Conservation (phyloP, 2,888 invertebrate genomes). For the Diadromus collaris region DNA sequence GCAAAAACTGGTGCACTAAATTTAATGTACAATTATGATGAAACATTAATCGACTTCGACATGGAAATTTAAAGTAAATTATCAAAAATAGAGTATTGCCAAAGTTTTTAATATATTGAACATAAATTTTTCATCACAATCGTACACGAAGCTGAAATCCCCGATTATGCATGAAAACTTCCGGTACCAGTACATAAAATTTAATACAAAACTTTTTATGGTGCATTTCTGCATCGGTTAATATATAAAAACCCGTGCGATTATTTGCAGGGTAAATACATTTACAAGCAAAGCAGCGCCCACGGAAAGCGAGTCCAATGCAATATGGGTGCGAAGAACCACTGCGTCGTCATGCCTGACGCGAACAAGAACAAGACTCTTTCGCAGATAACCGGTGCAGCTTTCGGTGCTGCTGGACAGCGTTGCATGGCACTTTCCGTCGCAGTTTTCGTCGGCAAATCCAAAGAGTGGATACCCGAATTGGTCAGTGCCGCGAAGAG, state of each 20-base stretch:
- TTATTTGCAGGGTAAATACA: slow-evolving; percentile 89
- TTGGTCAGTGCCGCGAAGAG: slow-evolving; percentile 90
- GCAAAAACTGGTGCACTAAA: no score
- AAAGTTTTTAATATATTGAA: no score
- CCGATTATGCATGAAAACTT: no score
- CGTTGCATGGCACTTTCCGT: slow-evolving; percentile 99
- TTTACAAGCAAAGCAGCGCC: slow-evolving; percentile 94
- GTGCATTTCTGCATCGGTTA: no score
- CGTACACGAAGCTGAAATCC: no score
- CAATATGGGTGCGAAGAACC: slow-evolving; percentile 99
- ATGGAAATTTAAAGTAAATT: no score
- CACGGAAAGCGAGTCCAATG: slow-evolving; percentile 98
- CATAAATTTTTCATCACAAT: no score
- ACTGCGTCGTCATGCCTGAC: slow-evolving; percentile 98
- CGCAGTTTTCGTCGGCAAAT: slow-evolving; percentile 91
- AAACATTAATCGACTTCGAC: no score
- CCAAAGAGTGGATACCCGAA: slow-evolving; percentile 97
- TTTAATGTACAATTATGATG: no score
- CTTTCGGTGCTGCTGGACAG: slow-evolving; percentile 99
- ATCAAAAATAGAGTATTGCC: no score
- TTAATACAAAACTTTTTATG: no score
- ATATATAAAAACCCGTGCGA: not conserved
- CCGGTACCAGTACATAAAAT: no score
- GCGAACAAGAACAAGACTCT: slow-evolving; percentile 98
- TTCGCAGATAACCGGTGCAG: slow-evolving; percentile 96